Conservation (phyloP, 2,113 vertebrate genomes). For the Leptosomus discolor region DNA sequence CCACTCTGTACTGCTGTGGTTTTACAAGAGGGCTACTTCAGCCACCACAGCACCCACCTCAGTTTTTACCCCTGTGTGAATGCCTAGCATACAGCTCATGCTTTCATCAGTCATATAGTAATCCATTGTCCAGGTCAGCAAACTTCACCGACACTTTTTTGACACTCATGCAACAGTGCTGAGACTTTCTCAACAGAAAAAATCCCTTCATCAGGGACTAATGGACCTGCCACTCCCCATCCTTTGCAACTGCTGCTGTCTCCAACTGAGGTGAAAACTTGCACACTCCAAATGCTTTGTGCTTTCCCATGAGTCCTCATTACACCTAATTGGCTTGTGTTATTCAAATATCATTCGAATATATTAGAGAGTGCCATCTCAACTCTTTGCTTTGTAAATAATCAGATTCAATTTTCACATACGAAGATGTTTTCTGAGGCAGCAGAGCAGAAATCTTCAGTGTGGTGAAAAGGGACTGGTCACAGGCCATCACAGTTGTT, state of each 20-base stretch:
- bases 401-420: background rate
- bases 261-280: background rate
- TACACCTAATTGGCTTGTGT: background rate
- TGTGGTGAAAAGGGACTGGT: background rate
- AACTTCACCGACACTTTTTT: background rate
- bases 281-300: background rate
- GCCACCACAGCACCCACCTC: background rate
- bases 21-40: background rate
- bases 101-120: background rate
- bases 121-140: background rate
- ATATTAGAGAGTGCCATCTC: background rate
- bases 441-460: background rate
- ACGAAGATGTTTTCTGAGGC: background rate
- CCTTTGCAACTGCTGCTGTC: background rate
- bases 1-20: background rate
- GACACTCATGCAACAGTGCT: background rate
- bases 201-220: background rate
- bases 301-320: background rate
- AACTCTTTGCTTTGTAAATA: conserved; percentile 5
- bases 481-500: background rate
- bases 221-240: background rate
- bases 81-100: background rate
- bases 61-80: background rate
- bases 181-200: background rate
- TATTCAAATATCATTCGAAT: background rate